Evolutionary conservation across 2,797 vertebrate species (phyloP).

Genomic region (Diplodus puntazzo): DNA sequence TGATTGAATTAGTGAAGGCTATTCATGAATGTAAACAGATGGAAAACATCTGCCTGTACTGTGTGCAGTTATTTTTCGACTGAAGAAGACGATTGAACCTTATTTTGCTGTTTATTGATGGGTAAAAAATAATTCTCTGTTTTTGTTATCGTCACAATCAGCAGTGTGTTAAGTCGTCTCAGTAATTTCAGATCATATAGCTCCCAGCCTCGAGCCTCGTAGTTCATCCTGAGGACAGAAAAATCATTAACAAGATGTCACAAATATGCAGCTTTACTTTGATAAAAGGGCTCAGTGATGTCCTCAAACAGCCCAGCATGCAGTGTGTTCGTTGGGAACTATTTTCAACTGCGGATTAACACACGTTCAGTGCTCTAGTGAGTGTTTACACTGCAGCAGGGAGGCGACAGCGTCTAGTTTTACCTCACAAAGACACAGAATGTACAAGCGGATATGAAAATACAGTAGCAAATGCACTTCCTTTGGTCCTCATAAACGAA

Average conservation of each 20-base stretch:
- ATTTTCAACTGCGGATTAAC: not conserved
- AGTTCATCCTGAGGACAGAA: not conserved
- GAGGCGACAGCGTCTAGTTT: too few species aligned
- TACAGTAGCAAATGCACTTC: too few species aligned
- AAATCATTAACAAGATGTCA: not conserved
- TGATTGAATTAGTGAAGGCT: not conserved
- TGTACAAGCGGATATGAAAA: too few species aligned
- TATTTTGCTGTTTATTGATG: not conserved
- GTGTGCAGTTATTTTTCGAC: not conserved
- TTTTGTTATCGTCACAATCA: not conserved
- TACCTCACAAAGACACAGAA: too few species aligned
- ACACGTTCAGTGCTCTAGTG: too few species aligned
- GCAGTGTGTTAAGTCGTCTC: too few species aligned
- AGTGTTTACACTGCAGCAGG: too few species aligned
- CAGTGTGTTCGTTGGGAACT: not conserved
- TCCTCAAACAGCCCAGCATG: not conserved
- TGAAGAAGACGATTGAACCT: not conserved
- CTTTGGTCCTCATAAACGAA: too few species aligned
- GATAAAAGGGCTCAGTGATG: too few species aligned
- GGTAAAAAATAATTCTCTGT: not conserved
- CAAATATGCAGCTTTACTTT: not conserved
- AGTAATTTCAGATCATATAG: too few species aligned
- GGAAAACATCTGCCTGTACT: not conserved
- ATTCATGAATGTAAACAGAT: slow-evolving; percentile 13
- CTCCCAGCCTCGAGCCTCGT: not conserved